Evolutionary conservation across 2,113 vertebrate genomes (phyloP), one percentile per base, ranked within the genome.

Genomic region (Merops nubicus): DNA sequence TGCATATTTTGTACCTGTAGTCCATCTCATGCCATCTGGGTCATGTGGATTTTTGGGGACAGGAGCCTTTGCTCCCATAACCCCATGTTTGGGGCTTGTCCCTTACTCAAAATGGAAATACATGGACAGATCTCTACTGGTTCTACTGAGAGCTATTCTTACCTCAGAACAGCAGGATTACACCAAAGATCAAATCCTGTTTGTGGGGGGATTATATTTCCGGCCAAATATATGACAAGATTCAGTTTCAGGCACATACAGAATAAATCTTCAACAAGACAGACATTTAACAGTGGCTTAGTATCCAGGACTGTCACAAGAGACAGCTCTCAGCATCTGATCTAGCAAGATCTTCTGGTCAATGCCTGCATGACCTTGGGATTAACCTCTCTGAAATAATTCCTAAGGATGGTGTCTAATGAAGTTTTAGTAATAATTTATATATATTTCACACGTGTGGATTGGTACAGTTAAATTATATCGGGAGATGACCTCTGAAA

Each of bases 131-230:
- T 14, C 68, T 89, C 1, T 25, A 31, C 43, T 84, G 63, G 72
- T 68, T 93, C 77, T 81, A 93, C 72, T 1, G 1, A 53, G 54
- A 84, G 88, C 26, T 76, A 7, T 76, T 82, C 82, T 53, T 74
- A 63, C 72, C 40, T 78, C 51, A 88, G 56, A 83, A 84, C 9
- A 3, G 79, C 85, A 88, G 85, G 91, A 96, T 96, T 89, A 91
- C 47, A 75, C 56, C 18, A 20, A 81, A n/a, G 79, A 95, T 93
- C 90, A 93, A 95, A 94, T 94, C 80, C 73, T 84, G 73, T 95
- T 95, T 96, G 79, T 86, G 79, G 79, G 90, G 48, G 88, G 92
- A 96, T 96, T 96, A 96, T 34, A 38, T 53, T 86, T 94, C 69
- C 93, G 94, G 92, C 95, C 90, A 95, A 94, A 92, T 84, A 72